Base-by-base conservation (phyloP, 2,888 invertebrate genomes). In the Amphipoea lucens region DNA sequence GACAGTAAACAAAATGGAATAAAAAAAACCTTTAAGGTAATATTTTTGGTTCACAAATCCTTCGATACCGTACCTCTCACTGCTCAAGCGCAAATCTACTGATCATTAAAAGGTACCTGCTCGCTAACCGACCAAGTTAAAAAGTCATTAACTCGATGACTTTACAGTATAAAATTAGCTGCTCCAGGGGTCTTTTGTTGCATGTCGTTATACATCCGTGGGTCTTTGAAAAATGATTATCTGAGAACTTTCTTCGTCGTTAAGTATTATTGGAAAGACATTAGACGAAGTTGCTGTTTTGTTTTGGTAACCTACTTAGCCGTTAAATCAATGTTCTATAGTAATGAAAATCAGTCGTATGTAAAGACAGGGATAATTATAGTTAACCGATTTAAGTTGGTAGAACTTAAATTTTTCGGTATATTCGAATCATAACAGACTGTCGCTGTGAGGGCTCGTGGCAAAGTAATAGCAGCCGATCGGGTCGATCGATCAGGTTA, bases 211-310 rank as follows among this genome's bases (percentile, higher is more conserved):
- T 74, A 85, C 77, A 77, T 80, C 77, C 70, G 54, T 73, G 73
- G 65, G 70, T 71, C 68, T 92, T 92, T 94, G 92, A 94, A 93
- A 94, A 95, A 95, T 94, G 91, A 93, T 94, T 92, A 94, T 93
- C 88, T 88, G 82, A 77, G 79, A 94, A 95, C 92, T 95, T 95
- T 90, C 74, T 81, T 87, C 57, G 79, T 85, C 89, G 90, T 92
- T 90, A 92, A 91, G 92, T 91, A 92, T 91, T 91, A 92, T 90
- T 89, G 85, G 79, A 78, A 88, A 76, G 29, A 77, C 76, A 82
- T 86, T 84, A 78, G 11, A 80, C 54, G 14, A 40, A 63, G 76
- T 70, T 74, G 14, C 51, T 54, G 23, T 73, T 70, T 51, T 40
- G 69, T 45, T 69, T 36, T 54, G 29, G 17, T 36, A 29, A 6